A percentile compares a stretch with the other conserved stretches of the same genome.
These are phyloP conservation scores for Dicrurus megarhynchus DNA, from an alignment of 2,113 vertebrate species.

Conservation along the genomic window DNA sequence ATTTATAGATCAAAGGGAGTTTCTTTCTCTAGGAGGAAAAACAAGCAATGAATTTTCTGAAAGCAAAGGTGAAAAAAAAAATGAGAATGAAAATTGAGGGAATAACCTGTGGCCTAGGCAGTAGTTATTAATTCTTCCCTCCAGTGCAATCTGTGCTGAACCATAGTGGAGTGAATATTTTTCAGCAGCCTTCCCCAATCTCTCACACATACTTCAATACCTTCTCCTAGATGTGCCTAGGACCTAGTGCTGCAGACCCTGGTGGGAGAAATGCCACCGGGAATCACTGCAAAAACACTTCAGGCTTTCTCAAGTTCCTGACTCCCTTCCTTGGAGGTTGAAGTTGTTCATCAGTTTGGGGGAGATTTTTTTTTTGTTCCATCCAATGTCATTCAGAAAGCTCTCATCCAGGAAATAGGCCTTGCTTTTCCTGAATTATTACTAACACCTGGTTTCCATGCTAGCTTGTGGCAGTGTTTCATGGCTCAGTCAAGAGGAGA, in stretches of 20 bases:
- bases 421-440: neutral
- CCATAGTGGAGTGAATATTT: neutral
- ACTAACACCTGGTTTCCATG: neutral
- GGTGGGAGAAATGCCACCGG: neutral
- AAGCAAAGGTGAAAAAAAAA: neutral
- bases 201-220: neutral
- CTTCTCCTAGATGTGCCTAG: neutral
- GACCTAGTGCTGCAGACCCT: neutral
- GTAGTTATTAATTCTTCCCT: conserved; percentile 13
- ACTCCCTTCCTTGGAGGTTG: neutral
- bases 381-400: neutral
- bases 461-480: neutral
- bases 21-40: neutral
- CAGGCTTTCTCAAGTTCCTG: neutral
- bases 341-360: neutral
- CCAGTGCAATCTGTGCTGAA: neutral
- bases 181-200: neutral
- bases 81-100: neutral
- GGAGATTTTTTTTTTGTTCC: neutral
- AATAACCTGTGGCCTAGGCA: conserved; percentile 14
- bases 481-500: neutral
- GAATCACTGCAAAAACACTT: neutral
- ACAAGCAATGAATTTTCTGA: conserved; percentile 34
- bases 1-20: conserved; percentile 67
- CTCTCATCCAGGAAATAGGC: neutral